Evolutionary conservation across 2,797 vertebrate genomes (phyloP), one percentile per base, ranked within the genome.

Genomic region (Luscinia megarhynchos): DNA sequence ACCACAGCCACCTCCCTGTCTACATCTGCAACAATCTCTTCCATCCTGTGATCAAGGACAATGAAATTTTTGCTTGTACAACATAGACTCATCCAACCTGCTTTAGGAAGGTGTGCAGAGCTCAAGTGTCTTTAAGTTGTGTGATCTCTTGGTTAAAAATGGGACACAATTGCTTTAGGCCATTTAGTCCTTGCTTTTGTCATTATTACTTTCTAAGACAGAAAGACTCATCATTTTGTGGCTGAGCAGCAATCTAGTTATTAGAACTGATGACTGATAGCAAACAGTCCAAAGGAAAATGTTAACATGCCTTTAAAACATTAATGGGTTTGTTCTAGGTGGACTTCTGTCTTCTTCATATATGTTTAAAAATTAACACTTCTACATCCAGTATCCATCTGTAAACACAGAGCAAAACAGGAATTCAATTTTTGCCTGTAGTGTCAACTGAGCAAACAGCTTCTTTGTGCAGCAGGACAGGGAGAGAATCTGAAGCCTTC

Each of bases 11-110:
- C 3, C 68, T 75, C 40, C 24, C 15, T 64, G 19, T 8, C n/a
- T 85, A 14, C 11, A 11, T 15, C 45, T 83, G 48, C 53, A 79
- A 46, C 16, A 66, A 18, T 38, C 22, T 64, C 30, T 51, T 79
- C 38, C n/a, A 12, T 40, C 0, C 0, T 27, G 45, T 51, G 24
- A 36, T 43, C 50, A 50, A 68, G n/a, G 16, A 20, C 27, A 75
- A 61, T 5, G 11, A 15, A 38, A 62, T 43, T 74, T 81, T 85
- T 67, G 18, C 9, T 70, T 2, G 3, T 22, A 29, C 26, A 66
- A 21, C 54, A 38, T 3, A 59, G 51, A 63, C n/a, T 66, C 34
- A 55, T 27, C 53, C 58, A 48, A 22, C 30, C 0, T 48, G 41
- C 64, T 68, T 58, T 10, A 72, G 21, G 45, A 43, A 76, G 32